Evolutionary conservation across 2,888 invertebrate genomes (phyloP).

Genomic region (Cerastoderma edule): DNA sequence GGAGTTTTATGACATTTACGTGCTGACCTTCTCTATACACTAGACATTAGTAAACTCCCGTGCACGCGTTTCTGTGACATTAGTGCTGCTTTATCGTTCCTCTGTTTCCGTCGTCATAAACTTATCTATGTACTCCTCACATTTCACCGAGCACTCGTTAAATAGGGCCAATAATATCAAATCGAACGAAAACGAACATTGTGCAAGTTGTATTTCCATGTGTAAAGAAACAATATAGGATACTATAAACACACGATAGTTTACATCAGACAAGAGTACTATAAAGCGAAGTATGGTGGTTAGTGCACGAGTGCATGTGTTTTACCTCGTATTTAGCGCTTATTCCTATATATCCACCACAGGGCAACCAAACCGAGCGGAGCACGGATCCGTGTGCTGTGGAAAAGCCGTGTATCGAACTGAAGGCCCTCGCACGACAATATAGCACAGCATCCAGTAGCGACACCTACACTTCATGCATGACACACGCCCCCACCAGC

Average conservation of each 20-base stretch:
- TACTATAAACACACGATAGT: too few relatives aligned
- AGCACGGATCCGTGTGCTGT: slow-evolving; percentile 52
- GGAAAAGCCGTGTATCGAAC: slow-evolving; percentile 77
- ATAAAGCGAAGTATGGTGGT: too few relatives aligned
- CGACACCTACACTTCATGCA: slow-evolving; percentile 98
- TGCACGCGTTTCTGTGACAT: slow-evolving; percentile 12
- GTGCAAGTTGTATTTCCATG: background rate
- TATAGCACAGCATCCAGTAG: slow-evolving; percentile 89
- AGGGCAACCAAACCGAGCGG: slow-evolving; percentile 43
- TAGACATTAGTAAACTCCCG: slow-evolving; percentile 19
- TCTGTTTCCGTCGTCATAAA: slow-evolving; percentile 2
- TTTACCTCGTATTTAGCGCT: slow-evolving; percentile 50
- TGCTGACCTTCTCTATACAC: slow-evolving; percentile 7
- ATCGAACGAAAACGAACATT: slow-evolving; percentile 4
- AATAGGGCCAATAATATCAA: too few relatives aligned
- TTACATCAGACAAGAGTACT: background rate
- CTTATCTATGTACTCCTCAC: slow-evolving; percentile 5
- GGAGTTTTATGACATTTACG: slow-evolving; percentile 53
- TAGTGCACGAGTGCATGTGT: slow-evolving; percentile 32
- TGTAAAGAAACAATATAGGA: slow-evolving; percentile 5
- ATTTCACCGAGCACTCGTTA: slow-evolving; percentile 13
- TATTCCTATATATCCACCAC: slow-evolving; percentile 57
- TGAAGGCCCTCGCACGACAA: slow-evolving; percentile 78
- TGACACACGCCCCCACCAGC: slow-evolving; percentile 91
- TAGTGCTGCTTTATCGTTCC: slow-evolving; percentile 12